Base-by-base conservation (phyloP, 37 sponge, comb jelly and placozoan genomes). In the Aplysina aerophoba region DNA sequence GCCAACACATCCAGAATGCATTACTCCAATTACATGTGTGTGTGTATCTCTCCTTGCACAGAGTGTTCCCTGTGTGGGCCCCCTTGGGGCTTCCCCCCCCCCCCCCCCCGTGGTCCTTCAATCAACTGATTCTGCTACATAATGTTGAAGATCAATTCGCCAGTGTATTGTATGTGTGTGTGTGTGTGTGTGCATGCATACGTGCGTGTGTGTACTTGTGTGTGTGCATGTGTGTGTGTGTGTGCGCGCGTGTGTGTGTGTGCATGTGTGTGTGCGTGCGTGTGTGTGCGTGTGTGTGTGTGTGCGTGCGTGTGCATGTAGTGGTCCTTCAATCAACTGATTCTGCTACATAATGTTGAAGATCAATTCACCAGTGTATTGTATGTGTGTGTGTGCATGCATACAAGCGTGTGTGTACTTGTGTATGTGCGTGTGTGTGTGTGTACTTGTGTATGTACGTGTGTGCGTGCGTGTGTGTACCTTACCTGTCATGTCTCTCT, bases 271-370 rank as follows among this genome's bases (percentile, higher is more conserved):
- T 74, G 78, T 74, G 78, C 34, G 78, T 41, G 54, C 21, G 78
- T 74, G 78, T 74, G 78, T 74, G 78, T 74, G 33, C 34, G 78
- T 28, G 38, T 74, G 78, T 74, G 78, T 74, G 78, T 74, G 78
- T 74, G 78, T 74, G 72, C 34, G 24, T 15, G 72, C 19, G 24
- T 20, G 24, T 69, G 24, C 19, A n/a, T 15, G 72, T 20, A 30
- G n/a, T n/a, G n/a, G n/a, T n/a, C n/a, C n/a, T n/a, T n/a, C n/a
- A n/a, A n/a, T n/a, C n/a, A n/a, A 30, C 30, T 17, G 17, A 20
- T 20, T 17, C 15, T 57, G 59, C 17, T 15, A 17, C 15, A 57
- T 57, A 20, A 57, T 57, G 15, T 57, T 15, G 59, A 15, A 57
- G 17, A 57, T 57, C 17, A 57, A 20, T 39, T 22, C 31, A 31